A percentile compares a stretch with the other conserved stretches of the same genome.
phyloP scores from a whole-genome alignment of 2,113 vertebrate species.

The Epinephelus cyanopodus region DNA sequence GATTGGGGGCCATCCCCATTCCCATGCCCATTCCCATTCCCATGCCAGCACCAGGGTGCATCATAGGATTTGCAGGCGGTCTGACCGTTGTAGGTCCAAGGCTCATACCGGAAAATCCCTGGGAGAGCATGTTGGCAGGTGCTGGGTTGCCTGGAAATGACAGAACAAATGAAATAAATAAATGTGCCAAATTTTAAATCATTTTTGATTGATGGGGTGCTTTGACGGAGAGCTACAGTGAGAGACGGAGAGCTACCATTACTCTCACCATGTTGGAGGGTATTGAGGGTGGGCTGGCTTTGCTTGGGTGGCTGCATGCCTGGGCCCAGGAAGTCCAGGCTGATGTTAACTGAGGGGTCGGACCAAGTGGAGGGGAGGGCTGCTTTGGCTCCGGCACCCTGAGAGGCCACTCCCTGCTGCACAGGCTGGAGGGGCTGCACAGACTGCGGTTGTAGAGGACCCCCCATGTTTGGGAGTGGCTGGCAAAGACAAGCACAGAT shows the following conservation, averaged over 20 bases:
- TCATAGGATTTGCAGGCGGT: constrained; percentile 84
- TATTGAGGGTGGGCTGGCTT: constrained; percentile 93
- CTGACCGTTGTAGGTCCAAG: constrained; percentile 87
- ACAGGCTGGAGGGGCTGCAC: constrained; percentile 81
- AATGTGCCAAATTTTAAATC: neutral
- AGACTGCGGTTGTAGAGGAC: constrained; percentile 88
- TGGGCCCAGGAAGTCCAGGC: constrained; percentile 95
- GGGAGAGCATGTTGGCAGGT: constrained; percentile 89
- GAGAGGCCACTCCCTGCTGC: constrained; percentile 87
- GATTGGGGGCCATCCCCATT: constrained; percentile 84
- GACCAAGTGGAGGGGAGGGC: constrained; percentile 96
- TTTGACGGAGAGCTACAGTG: neutral
- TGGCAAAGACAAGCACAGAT: constrained; percentile 62
- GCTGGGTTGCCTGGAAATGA: constrained; percentile 86
- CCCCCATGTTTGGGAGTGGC: constrained; percentile 88
- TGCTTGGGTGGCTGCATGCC: constrained; percentile 94
- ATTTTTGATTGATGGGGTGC: neutral
- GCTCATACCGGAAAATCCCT: constrained; percentile 92
- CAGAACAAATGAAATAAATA: constrained; percentile 6
- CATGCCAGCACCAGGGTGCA: constrained; percentile 84
- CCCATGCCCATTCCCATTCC: constrained; percentile 72
- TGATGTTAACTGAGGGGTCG: constrained; percentile 96
- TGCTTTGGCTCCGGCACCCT: constrained; percentile 87
- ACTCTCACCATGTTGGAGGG: constrained; percentile 94
- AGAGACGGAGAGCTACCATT: neutral